Evolutionary conservation across 2,888 invertebrate genomes (phyloP).

Genomic region (Kryphioiulus occultus): DNA sequence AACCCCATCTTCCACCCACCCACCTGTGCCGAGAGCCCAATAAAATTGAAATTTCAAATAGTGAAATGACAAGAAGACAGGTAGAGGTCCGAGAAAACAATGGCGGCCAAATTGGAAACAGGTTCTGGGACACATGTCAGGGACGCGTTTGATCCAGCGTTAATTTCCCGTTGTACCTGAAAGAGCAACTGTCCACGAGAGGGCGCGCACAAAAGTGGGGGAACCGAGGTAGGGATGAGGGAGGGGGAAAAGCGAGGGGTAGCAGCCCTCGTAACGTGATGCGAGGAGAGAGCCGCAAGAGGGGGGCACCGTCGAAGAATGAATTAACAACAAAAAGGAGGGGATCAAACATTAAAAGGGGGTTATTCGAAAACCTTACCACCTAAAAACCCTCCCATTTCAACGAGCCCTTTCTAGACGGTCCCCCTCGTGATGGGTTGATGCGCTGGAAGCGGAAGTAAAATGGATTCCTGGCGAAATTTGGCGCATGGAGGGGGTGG

Average conservation of each 20-base stretch:
- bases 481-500: conserved; percentile 1
- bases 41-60: not conserved
- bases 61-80: conserved; percentile 15
- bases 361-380: not conserved
- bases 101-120: conserved; percentile 32
- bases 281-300: not conserved
- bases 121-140: not conserved
- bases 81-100: conserved; percentile 20
- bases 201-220: conserved; percentile 28
- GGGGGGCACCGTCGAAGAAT: not conserved
- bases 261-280: not conserved
- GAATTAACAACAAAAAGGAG: not conserved
- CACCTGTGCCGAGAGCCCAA: not conserved
- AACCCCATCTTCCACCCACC: conserved; percentile 39
- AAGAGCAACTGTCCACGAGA: conserved; percentile 33
- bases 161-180: conserved; percentile 37
- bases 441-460: not conserved
- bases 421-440: not conserved
- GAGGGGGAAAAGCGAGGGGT: not conserved
- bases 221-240: not conserved
- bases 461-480: not conserved
- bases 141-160: not conserved
- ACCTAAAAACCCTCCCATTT: not conserved
- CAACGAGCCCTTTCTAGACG: not conserved
- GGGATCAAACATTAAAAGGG: conserved; percentile 36